These are phyloP conservation scores for Schizotus pectinicornis DNA, from an alignment of 2,888 invertebrate genomes.

Conservation along the genomic window DNA sequence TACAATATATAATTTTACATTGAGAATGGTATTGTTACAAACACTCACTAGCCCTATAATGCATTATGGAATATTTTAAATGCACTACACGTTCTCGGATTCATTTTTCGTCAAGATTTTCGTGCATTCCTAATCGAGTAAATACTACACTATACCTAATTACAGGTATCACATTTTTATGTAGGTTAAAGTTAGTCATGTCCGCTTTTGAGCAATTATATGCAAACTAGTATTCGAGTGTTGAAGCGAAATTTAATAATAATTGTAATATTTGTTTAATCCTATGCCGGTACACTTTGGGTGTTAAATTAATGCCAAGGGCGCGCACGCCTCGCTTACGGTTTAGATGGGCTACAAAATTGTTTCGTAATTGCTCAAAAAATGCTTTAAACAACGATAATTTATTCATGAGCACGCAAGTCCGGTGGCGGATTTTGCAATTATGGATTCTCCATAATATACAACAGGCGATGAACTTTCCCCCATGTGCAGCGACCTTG, in stretches of 20 bases:
- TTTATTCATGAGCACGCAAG: constrained; percentile 16
- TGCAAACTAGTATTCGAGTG: neutral
- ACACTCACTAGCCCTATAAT: constrained; percentile 59
- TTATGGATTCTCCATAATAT: neutral
- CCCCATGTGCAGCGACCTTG: constrained; percentile 3
- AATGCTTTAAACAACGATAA: neutral
- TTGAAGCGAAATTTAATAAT: neutral
- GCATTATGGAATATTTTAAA: constrained; percentile 57
- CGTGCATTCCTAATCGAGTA: constrained; percentile 37
- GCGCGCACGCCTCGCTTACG: neutral
- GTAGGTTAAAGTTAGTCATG: constrained; percentile 11
- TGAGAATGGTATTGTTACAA: constrained; percentile 55
- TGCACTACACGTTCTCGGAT: constrained; percentile 45
- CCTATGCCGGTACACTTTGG: neutral
- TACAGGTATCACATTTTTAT: constrained; percentile 52
- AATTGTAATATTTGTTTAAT: neutral
- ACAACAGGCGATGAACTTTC: constrained; percentile 7
- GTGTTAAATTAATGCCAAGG: neutral
- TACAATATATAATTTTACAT: constrained; percentile 52
- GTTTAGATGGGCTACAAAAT: neutral
- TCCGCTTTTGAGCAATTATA: constrained; percentile 9
- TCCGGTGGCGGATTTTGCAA: neutral
- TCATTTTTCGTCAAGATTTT: constrained; percentile 29
- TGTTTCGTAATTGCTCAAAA: constrained; percentile 11
- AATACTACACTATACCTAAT: constrained; percentile 48